Percentiles rank a stretch among this genome's conserved stretches.
Conservation (phyloP, 2,797 vertebrate genomes). For the Euphonia xanthogaster region DNA sequence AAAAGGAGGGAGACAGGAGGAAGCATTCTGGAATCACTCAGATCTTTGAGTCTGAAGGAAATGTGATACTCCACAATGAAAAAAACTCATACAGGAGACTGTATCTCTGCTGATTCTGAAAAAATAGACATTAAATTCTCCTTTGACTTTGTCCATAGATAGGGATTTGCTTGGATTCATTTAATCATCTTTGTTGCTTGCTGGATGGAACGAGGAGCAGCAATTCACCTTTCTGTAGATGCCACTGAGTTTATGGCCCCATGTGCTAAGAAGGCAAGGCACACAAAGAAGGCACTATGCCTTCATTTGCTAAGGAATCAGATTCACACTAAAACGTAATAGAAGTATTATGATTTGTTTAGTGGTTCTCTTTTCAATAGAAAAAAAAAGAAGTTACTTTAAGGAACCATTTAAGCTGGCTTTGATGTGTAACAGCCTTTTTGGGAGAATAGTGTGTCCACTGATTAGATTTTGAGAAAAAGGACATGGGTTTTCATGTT, state of each 20-base stretch:
- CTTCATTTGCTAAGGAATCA: slow-evolving; percentile 2
- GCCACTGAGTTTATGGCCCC: background rate
- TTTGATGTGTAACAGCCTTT: background rate
- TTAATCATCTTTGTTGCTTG: background rate
- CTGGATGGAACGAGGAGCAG: background rate
- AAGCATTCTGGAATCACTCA: background rate
- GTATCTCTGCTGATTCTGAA: background rate
- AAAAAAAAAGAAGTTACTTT: background rate
- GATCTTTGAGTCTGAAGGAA: background rate
- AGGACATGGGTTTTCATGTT: background rate
- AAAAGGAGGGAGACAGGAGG: background rate
- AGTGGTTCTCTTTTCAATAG: background rate
- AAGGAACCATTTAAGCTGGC: background rate
- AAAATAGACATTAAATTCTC: background rate
- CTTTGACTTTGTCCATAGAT: background rate
- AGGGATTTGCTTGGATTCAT: background rate
- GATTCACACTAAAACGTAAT: background rate
- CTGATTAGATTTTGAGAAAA: background rate
- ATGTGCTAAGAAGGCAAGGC: background rate
- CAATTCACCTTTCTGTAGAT: background rate
- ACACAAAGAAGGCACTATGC: background rate
- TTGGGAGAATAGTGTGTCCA: background rate
- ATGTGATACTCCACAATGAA: background rate
- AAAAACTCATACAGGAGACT: background rate
- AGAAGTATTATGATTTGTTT: background rate